These are phyloP conservation scores for Nasonovia ribisnigri DNA, from an alignment of 2,888 invertebrate species.

Conservation along the genomic window DNA sequence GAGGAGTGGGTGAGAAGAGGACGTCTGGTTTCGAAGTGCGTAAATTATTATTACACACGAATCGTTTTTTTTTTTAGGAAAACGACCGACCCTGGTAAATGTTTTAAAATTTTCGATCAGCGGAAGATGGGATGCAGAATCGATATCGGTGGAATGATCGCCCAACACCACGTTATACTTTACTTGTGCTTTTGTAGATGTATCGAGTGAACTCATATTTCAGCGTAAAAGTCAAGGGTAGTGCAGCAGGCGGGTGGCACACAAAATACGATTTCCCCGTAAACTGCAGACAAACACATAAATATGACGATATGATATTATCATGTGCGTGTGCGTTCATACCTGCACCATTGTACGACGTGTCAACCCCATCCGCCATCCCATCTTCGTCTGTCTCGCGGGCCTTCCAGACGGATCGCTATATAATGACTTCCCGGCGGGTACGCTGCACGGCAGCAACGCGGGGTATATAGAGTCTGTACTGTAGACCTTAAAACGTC, in stretches of 20 bases:
- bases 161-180: neutral
- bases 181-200: neutral
- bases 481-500: neutral
- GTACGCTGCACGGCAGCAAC: neutral
- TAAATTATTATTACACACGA: neutral
- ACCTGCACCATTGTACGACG: neutral
- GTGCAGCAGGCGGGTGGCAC: neutral
- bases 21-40: neutral
- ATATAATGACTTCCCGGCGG: neutral
- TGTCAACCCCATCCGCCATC: neutral
- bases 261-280: neutral
- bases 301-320: too few species aligned
- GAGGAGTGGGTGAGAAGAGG: neutral
- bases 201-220: neutral
- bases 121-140: neutral
- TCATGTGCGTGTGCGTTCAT: neutral
- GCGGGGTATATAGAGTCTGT: neutral
- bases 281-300: neutral
- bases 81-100: neutral
- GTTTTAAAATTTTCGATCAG: neutral
- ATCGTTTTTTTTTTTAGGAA: neutral
- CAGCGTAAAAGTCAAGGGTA: neutral
- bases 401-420: neutral
- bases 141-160: neutral
- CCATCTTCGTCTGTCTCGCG: neutral